Conservation (phyloP, 2,888 invertebrate species). For the Elegia similella region DNA sequence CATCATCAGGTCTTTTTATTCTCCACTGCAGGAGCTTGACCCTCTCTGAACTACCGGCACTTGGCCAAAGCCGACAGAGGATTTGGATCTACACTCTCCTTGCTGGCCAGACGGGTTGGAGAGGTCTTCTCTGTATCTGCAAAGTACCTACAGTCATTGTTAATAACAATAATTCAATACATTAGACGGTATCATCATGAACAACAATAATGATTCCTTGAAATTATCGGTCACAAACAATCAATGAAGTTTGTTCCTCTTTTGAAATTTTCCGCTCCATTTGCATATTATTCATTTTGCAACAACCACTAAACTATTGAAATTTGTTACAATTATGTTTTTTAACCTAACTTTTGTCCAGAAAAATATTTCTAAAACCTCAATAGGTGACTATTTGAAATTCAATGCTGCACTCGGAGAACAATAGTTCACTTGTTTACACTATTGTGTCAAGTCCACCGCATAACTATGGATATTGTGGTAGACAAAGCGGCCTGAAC, state of each 20-base stretch:
- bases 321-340: not conserved
- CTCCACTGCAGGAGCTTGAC: too few species aligned
- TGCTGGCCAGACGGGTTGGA: too few species aligned
- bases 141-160: too few species aligned
- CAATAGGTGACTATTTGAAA: conserved; percentile 2
- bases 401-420: conserved; percentile 33
- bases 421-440: conserved; percentile 57
- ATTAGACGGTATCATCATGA: not conserved
- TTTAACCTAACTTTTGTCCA: not conserved
- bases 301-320: not conserved
- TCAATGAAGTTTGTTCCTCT: not conserved
- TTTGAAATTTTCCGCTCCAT: conserved; percentile 1
- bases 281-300: not conserved
- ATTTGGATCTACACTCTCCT: too few species aligned
- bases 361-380: not conserved
- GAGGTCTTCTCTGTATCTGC: too few species aligned
- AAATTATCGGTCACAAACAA: not conserved
- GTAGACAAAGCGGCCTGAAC: conserved; percentile 65
- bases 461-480: conserved; percentile 42
- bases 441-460: conserved; percentile 52
- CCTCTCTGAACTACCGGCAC: too few species aligned
- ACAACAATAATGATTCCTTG: not conserved
- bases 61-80: too few species aligned
- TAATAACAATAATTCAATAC: too few species aligned
- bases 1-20: too few species aligned